Evolutionary conservation across 2,113 vertebrate genomes (phyloP), one percentile per base, ranked within the genome.

Genomic region (Lycocorax pyrrhopterus): DNA sequence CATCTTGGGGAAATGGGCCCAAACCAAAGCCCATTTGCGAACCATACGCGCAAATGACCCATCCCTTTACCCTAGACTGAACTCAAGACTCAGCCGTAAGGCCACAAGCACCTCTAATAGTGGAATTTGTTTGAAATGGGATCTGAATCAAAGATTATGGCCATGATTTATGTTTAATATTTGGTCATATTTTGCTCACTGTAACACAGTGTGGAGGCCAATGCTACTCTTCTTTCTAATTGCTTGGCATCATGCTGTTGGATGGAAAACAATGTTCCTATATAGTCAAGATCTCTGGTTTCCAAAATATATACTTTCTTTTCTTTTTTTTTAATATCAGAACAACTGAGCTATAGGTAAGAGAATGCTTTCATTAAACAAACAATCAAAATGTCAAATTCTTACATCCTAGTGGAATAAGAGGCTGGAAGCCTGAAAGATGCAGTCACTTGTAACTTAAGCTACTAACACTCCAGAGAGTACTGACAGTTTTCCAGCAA

Each of bases 11-110:
- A 90, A 91, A 83, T 43, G 66, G 39, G 37, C 43, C 23, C 32
- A 87, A 94, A 89, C 11, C 26, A 80, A 92, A 89, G 53, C 21
- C 14, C 23, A 47, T 74, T 89, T 62, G 35, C 59, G 88, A 80
- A 56, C 9, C 12, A 7, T 44, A 39, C 0, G 0, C 0, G 0
- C 10, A 80, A 85, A 73, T 27, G 29, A 75, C 14, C 81, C 20
- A n/a, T 37, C 15, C 51, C 55, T 82, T 84, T 79, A 51, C 29
- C 15, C 27, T 29, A 66, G 21, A 53, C 9, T 44, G 37, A 75
- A n/a, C 26, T 27, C 69, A 84, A 56, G 41, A 29, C n/a, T 67
- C 32, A 60, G 49, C 33, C n/a, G 18, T 59, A 84, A 89, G 46
- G 46, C n/a, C 49, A 21, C 64, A 76, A 89, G 49, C 44, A 87